Conservation (phyloP, 2,888 invertebrate species). For the Agrotis segetum region DNA sequence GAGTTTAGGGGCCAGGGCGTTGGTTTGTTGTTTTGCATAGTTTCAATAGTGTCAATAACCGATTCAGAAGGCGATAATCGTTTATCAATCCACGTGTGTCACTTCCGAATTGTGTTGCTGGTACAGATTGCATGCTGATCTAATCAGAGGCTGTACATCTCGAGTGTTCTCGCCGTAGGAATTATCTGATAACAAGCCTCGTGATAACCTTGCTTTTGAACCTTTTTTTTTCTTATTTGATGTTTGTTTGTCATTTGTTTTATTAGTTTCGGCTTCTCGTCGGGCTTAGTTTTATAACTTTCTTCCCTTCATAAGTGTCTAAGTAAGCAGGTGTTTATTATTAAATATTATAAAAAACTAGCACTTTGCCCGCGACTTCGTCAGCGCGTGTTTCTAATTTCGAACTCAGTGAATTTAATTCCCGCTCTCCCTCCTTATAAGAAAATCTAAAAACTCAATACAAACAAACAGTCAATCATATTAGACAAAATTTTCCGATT, state of each 20-base stretch:
- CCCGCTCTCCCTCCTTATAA: no score
- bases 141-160: conserved; percentile 16
- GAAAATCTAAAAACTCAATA: no score
- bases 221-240: conserved; percentile 17
- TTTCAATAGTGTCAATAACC: conserved; percentile 40
- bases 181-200: conserved; percentile 47
- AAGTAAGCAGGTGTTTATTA: not conserved
- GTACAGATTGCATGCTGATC: conserved; percentile 19
- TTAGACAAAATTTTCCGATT: no score
- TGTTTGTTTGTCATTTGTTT: conserved; percentile 29
- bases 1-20: no score
- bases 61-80: conserved; percentile 19
- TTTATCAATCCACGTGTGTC: conserved; percentile 37
- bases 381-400: no score
- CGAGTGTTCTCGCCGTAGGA: conserved; percentile 6
- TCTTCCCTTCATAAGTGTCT: conserved; percentile 26
- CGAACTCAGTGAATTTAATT: no score
- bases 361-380: no score
- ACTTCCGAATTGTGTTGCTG: not conserved
- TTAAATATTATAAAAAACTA: not conserved
- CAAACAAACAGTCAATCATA: no score
- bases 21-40: not conserved
- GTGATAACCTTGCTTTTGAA: conserved; percentile 42
- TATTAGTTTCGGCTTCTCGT: not conserved
- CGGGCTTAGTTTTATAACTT: conserved; percentile 28